Base-by-base conservation (phyloP, 2,888 invertebrate genomes). In the Drosophila quinaria region DNA sequence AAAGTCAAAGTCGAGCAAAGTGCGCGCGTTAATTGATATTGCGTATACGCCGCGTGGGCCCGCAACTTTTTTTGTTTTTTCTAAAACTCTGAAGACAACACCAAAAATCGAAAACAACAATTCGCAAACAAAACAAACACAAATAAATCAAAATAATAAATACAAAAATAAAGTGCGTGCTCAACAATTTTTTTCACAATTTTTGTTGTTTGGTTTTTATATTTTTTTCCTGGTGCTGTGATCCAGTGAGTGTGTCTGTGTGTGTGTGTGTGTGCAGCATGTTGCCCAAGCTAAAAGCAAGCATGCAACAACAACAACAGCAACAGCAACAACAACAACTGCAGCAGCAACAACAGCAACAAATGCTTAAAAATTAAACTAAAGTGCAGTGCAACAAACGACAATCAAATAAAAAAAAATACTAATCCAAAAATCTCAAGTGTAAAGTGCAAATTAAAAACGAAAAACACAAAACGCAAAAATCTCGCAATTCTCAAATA, bases 11-110 rank as follows among this genome's bases (percentile, higher is more conserved):
- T 75, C 74, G 76, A 69, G 71, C 59, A 69, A 73, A 85, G 84
- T 73, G 81, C 73, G 81, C 74, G 81, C 69, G 68, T 74, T 69
- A 81, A 80, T 81, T 80, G 81, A 71, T 71, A 80, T 81, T 79
- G 79, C 81, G 81, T 81, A 81, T 79, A 81, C 81, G 79, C 70
- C 81, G 41, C 54, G 60, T 68, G 17, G 25, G 13, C 11, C 35
- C 31, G 22, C 25, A 13, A 54, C n/a, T 17, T 37, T 25, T 10
- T 15, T 9, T n/a, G 6, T 17, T 25, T n/a, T 25, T 0, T 11
- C 17, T 1, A 17, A 35, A 44, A 55, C 41, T 55, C 42, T 42
- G 52, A 25, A 19, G 35, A n/a, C 10, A 37, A 19, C 8, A 13
- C 11, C 10, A 29, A 13, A 44, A 13, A 17, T 41, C 39, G 25